Conservation (phyloP, 2,797 vertebrate genomes). For the Coendou prehensilis region DNA sequence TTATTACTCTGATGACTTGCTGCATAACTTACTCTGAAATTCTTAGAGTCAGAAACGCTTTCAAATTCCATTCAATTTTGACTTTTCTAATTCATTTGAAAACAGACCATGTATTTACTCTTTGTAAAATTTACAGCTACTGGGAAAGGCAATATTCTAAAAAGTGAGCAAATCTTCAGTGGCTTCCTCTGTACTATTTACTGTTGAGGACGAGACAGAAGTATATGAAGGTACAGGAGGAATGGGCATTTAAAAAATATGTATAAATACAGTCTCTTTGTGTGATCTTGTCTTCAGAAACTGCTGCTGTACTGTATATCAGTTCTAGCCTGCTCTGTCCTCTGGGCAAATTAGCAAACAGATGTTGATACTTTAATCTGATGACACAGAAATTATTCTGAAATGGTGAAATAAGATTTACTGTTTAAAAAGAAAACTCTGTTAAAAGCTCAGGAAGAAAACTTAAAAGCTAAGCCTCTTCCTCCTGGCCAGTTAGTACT, state of each 20-base stretch:
- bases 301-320: not conserved
- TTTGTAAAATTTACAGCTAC: slow-evolving; percentile 32
- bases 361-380: slow-evolving; percentile 21
- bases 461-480: not conserved
- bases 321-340: slow-evolving; percentile 2
- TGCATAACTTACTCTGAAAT: slow-evolving; percentile 53
- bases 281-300: slow-evolving; percentile 32
- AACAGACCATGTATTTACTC: slow-evolving; percentile 27
- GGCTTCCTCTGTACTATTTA: not conserved
- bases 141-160: slow-evolving; percentile 49
- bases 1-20: slow-evolving; percentile 45
- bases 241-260: not conserved
- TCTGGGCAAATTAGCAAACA: slow-evolving; percentile 40
- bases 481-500: not conserved
- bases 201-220: slow-evolving; percentile 9
- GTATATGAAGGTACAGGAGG: not conserved
- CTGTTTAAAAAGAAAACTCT: slow-evolving; percentile 25
- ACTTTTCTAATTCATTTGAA: slow-evolving; percentile 62
- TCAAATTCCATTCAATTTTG: slow-evolving; percentile 48
- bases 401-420: slow-evolving; percentile 52
- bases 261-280: slow-evolving; percentile 6
- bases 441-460: not conserved
- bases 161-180: slow-evolving; percentile 16
- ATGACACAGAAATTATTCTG: slow-evolving; percentile 52
- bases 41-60: slow-evolving; percentile 55